Conservation (phyloP, 2,113 vertebrate genomes). For the Pangasianodon gigas region DNA sequence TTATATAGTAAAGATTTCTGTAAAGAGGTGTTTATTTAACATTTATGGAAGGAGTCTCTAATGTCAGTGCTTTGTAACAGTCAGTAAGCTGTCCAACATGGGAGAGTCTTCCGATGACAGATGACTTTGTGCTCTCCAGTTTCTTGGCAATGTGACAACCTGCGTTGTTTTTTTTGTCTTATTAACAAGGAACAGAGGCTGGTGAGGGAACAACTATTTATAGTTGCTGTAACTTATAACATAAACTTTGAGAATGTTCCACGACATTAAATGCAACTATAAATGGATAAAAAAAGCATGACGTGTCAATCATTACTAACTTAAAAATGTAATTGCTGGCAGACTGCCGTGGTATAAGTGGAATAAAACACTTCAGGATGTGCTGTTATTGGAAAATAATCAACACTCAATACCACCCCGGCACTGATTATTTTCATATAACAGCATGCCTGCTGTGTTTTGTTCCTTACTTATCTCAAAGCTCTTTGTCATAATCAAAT, state of each 20-base stretch:
- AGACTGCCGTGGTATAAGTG: not conserved
- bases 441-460: not conserved
- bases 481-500: constrained; percentile 35
- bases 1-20: not conserved
- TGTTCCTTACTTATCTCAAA: not conserved
- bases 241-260: not conserved
- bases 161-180: not conserved
- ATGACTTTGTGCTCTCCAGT: not conserved
- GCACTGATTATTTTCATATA: not conserved
- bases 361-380: too few species aligned
- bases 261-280: not conserved
- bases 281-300: not conserved
- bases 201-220: not conserved
- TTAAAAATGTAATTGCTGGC: not conserved
- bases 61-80: not conserved
- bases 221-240: not conserved
- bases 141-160: not conserved
- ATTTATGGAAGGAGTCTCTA: not conserved
- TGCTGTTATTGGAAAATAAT: not conserved
- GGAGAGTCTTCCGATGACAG: not conserved
- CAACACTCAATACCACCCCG: not conserved
- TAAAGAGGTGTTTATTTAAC: not conserved
- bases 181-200: not conserved
- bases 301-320: not conserved
- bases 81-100: not conserved